Percentiles rank a stretch among this genome's conserved stretches.
These are phyloP conservation scores for Tamias sibiricus DNA, from an alignment of 2,113 vertebrate species.

Conservation along the genomic window DNA sequence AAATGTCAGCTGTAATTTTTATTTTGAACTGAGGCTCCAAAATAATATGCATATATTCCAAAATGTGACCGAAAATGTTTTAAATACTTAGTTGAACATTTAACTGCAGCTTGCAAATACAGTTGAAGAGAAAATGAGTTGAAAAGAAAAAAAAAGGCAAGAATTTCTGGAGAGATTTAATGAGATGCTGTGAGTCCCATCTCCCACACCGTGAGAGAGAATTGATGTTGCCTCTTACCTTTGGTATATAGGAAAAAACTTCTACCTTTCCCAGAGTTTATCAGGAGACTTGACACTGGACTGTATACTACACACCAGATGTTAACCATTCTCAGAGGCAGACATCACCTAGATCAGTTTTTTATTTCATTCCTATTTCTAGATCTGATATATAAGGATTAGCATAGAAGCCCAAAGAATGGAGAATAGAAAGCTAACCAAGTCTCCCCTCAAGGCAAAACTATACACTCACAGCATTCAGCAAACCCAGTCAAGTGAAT, in stretches of 20 bases:
- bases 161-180: neutral
- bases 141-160: neutral
- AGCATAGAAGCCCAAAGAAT: neutral
- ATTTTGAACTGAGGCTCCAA: neutral
- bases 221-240: neutral
- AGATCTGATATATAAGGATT: neutral
- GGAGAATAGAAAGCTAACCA: neutral
- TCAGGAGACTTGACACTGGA: neutral
- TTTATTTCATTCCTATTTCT: neutral
- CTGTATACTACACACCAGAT: neutral
- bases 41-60: neutral
- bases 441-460: rapidly evolving
- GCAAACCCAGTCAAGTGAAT: neutral
- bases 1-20: neutral
- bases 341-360: neutral
- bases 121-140: neutral
- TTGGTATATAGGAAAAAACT: neutral
- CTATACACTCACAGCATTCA: neutral
- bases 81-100: neutral
- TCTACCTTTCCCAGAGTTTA: neutral
- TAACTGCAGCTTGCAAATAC: neutral
- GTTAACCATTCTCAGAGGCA: neutral
- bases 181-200: no score
- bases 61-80: neutral
- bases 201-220: no score